Percentiles rank a stretch among this genome's conserved stretches.
Evolutionary conservation across 2,888 invertebrate species (phyloP).

Genomic region (Apodemia mormo): DNA sequence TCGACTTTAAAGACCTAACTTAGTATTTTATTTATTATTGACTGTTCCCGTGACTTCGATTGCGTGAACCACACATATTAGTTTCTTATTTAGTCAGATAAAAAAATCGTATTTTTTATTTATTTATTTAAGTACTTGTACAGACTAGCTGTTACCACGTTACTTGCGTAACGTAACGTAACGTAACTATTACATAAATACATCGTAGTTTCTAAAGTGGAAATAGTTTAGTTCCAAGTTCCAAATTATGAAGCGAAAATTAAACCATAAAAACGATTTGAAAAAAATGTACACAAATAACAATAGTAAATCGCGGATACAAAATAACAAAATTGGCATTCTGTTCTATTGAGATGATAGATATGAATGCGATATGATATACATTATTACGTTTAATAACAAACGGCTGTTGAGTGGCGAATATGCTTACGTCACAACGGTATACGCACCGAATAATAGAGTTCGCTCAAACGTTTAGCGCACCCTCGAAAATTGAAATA

Average conservation of each 20-base stretch:
- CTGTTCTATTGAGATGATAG: slow-evolving; percentile 70
- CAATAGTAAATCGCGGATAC: background rate
- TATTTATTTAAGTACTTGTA: too few relatives aligned
- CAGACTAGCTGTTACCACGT: too few relatives aligned
- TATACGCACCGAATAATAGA: slow-evolving; percentile 75
- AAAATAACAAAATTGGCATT: slow-evolving; percentile 57
- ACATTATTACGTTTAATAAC: slow-evolving; percentile 78
- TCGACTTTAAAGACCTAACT: background rate
- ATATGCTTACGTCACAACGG: slow-evolving; percentile 75
- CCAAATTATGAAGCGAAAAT: background rate
- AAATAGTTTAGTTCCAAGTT: too few relatives aligned
- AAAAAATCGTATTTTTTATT: too few relatives aligned
- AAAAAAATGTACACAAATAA: background rate
- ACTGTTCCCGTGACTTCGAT: too few relatives aligned
- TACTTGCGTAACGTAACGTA: too few relatives aligned
- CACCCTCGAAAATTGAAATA: slow-evolving; percentile 79
- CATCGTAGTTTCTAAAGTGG: too few relatives aligned
- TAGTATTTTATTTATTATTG: background rate
- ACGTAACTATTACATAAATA: background rate
- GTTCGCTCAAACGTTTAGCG: slow-evolving; percentile 78
- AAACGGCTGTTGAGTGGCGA: slow-evolving; percentile 69
- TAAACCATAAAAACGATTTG: background rate
- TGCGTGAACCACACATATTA: too few relatives aligned
- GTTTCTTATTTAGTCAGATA: too few relatives aligned
- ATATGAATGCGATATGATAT: slow-evolving; percentile 79